These are phyloP conservation scores for Botia kubotai DNA, from an alignment of 2,797 vertebrate genomes.

Conservation along the genomic window DNA sequence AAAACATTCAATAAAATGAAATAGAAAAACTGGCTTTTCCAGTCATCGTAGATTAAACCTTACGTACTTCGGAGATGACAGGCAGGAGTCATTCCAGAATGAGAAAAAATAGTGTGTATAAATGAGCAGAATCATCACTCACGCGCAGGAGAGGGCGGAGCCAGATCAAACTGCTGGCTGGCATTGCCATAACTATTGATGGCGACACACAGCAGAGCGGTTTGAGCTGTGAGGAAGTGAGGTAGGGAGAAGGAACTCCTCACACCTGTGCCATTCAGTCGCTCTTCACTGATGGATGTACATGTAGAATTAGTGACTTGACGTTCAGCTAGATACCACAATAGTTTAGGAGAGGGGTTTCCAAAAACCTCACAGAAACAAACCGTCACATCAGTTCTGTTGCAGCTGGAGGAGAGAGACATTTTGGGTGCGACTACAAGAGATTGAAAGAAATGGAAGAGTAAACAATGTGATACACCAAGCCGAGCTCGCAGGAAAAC, in stretches of 20 bases:
- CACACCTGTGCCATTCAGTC: conserved; percentile 36
- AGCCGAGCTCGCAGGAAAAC: too few species aligned
- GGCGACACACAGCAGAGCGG: conserved; percentile 68
- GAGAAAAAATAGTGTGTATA: too few species aligned
- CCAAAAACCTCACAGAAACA: conserved; percentile 73
- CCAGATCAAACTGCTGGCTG: background rate
- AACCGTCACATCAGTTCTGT: conserved; percentile 56
- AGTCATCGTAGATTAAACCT: too few species aligned
- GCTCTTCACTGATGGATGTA: conserved; percentile 56
- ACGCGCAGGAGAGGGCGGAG: background rate
- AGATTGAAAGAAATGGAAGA: background rate
- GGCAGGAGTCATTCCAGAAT: too few species aligned
- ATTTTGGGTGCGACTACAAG: conserved; percentile 34
- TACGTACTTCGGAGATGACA: too few species aligned
- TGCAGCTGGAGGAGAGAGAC: conserved; percentile 61
- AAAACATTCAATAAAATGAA: too few species aligned
- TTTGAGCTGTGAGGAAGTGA: conserved; percentile 34
- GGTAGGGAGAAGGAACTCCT: conserved; percentile 69
- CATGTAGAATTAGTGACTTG: conserved; percentile 64
- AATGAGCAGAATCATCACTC: too few species aligned
- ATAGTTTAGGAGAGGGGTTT: conserved; percentile 70
- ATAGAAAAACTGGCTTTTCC: too few species aligned
- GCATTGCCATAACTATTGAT: conserved; percentile 54
- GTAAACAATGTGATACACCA: background rate
- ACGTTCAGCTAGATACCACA: conserved; percentile 69